Evolutionary conservation across 1,140 invertebrate genomes (phyloP).

Genomic region (Cydia fagiglandana): DNA sequence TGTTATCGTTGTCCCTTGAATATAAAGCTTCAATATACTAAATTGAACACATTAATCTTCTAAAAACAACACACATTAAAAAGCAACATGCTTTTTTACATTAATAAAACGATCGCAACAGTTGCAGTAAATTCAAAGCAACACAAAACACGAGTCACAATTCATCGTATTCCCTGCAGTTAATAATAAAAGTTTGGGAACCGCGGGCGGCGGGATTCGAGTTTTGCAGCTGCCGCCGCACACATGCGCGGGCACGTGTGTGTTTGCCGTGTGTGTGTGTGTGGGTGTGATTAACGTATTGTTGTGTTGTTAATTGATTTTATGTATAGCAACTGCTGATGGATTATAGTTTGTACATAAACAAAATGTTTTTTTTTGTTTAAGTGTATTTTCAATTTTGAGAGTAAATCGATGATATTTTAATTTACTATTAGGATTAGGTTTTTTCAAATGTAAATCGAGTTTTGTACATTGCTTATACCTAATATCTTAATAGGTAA

Average conservation of each 20-base stretch:
- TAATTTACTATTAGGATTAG: too few relatives aligned
- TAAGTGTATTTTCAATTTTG: background rate
- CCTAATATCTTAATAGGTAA: too few relatives aligned
- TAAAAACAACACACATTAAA: constrained; percentile 13
- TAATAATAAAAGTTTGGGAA: constrained; percentile 70
- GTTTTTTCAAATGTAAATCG: too few relatives aligned
- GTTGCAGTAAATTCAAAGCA: constrained; percentile 20
- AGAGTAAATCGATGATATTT: background rate
- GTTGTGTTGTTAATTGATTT: constrained; percentile 37
- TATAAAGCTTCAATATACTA: background rate
- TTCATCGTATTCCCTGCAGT: constrained; percentile 34
- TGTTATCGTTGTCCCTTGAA: background rate
- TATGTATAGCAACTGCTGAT: constrained; percentile 33
- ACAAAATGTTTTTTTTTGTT: background rate
- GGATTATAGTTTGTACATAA: background rate
- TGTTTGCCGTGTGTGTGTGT: constrained; percentile 33
- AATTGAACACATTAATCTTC: background rate
- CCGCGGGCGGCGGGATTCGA: constrained; percentile 58
- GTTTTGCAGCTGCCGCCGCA: constrained; percentile 70
- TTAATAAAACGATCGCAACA: constrained; percentile 18
- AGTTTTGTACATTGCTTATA: too few relatives aligned
- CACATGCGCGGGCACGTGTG: constrained; percentile 34
- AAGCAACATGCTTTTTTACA: constrained; percentile 9
- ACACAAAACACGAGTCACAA: constrained; percentile 16
- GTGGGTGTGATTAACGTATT: constrained; percentile 46